phyloP scores from a whole-genome alignment of 2,888 invertebrate genomes.

The Spilosoma lubricipeda region DNA sequence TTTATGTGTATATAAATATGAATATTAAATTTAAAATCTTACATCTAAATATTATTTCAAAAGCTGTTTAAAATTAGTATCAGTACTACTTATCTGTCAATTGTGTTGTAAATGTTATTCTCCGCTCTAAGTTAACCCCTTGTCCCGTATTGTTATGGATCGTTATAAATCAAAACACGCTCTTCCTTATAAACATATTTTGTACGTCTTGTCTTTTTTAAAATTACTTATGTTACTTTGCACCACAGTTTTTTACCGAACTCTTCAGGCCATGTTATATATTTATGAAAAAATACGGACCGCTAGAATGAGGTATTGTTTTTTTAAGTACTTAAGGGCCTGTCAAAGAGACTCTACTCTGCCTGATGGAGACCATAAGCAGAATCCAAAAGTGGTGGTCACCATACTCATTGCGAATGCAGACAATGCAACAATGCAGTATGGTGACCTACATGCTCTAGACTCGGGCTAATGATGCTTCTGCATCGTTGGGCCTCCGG shows the following conservation, averaged over 20 bases:
- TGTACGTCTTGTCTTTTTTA: constrained; percentile 74
- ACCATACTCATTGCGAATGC: too few species aligned
- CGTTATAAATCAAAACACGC: constrained; percentile 82
- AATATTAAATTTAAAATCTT: too few species aligned
- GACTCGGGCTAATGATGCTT: too few species aligned
- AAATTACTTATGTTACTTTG: constrained; percentile 69
- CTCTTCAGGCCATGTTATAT: constrained; percentile 23
- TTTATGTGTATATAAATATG: too few species aligned
- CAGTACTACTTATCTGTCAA: not conserved
- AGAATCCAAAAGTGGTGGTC: too few species aligned
- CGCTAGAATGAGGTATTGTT: not conserved
- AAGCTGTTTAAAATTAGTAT: not conserved
- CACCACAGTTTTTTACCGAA: constrained; percentile 49
- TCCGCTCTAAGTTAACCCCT: constrained; percentile 32
- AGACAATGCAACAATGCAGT: too few species aligned
- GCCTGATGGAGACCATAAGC: too few species aligned
- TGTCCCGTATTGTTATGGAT: constrained; percentile 58
- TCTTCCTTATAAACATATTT: constrained; percentile 83
- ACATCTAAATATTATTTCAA: not conserved
- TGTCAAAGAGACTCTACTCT: too few species aligned
- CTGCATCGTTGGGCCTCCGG: too few species aligned
- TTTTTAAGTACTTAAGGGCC: too few species aligned
- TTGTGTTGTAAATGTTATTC: not conserved
- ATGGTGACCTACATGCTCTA: too few species aligned
- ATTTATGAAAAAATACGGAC: constrained; percentile 25